These are phyloP conservation scores for Montipora capricornis DNA, from an alignment of 64 coral and sea anemone genomes.

Conservation along the genomic window DNA sequence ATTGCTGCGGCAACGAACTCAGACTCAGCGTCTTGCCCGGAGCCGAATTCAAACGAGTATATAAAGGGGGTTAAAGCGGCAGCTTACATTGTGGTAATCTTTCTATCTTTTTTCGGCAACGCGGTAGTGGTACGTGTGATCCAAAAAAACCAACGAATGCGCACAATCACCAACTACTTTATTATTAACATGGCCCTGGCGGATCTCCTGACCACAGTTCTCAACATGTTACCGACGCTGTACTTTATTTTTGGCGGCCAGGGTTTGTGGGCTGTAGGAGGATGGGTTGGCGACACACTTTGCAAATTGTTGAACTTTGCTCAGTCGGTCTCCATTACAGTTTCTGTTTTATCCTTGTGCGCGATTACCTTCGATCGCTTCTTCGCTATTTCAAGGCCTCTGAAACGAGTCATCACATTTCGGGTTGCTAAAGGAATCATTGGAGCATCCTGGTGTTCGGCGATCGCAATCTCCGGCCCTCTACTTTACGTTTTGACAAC, in stretches of 20 bases:
- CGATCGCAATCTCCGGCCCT: conserved; percentile 43
- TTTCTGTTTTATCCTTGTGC: conserved; percentile 57
- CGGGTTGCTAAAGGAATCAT: conserved; percentile 40
- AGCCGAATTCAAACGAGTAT: too few relatives aligned
- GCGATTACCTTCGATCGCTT: conserved; percentile 74
- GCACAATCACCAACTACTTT: conserved; percentile 65
- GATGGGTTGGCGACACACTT: conserved; percentile 43
- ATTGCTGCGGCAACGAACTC: too few relatives aligned
- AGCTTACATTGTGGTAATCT: too few relatives aligned
- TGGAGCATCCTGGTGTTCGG: conserved; percentile 19
- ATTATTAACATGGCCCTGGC: conserved; percentile 66
- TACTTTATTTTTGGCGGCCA: conserved; percentile 42
- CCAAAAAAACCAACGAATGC: conserved; percentile 35
- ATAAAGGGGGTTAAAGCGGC: too few relatives aligned
- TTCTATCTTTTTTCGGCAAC: too few relatives aligned
- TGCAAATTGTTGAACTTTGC: conserved; percentile 63
- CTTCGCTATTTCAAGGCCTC: conserved; percentile 63
- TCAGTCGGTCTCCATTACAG: conserved; percentile 50
- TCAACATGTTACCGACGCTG: conserved; percentile 70
- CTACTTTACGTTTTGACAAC: conserved; percentile 43
- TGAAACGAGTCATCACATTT: conserved; percentile 69
- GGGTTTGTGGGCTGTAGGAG: conserved; percentile 60
- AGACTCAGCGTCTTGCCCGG: too few relatives aligned
- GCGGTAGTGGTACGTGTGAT: too few relatives aligned
- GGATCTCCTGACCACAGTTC: conserved; percentile 65